Percentiles rank a stretch among this genome's conserved stretches.
Evolutionary conservation across 2,113 vertebrate genomes (phyloP).

Genomic region (Ginglymostoma cirratum): DNA sequence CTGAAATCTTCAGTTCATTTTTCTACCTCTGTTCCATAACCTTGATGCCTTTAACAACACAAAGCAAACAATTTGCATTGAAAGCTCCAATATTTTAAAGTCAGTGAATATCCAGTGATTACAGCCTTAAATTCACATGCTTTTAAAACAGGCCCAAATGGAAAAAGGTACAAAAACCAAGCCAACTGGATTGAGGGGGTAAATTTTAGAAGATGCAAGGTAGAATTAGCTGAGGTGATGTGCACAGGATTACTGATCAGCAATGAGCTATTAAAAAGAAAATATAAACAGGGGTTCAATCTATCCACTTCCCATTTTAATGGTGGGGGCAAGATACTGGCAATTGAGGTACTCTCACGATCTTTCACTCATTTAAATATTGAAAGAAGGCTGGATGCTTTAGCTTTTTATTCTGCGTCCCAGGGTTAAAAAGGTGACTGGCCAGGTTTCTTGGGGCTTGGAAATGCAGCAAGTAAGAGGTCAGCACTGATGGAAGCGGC

Average conservation of each 20-base stretch:
- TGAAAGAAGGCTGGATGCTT: neutral
- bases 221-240: neutral
- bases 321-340: neutral
- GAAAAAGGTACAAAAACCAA: neutral
- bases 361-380: neutral
- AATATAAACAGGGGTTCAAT: neutral
- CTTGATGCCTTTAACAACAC: neutral
- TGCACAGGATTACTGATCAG: neutral
- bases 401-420: neutral
- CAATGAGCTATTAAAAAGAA: neutral
- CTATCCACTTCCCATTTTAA: neutral
- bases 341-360: neutral
- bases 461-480: too few species aligned
- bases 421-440: neutral
- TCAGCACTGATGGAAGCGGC: too few species aligned
- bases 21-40: neutral
- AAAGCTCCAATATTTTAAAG: neutral
- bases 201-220: neutral
- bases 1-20: too few species aligned
- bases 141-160: neutral
- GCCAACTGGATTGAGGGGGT: neutral
- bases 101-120: neutral
- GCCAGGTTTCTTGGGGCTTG: too few species aligned
- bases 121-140: neutral
- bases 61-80: neutral